Conservation (phyloP, 2,888 invertebrate genomes). For the Baccha elongata region DNA sequence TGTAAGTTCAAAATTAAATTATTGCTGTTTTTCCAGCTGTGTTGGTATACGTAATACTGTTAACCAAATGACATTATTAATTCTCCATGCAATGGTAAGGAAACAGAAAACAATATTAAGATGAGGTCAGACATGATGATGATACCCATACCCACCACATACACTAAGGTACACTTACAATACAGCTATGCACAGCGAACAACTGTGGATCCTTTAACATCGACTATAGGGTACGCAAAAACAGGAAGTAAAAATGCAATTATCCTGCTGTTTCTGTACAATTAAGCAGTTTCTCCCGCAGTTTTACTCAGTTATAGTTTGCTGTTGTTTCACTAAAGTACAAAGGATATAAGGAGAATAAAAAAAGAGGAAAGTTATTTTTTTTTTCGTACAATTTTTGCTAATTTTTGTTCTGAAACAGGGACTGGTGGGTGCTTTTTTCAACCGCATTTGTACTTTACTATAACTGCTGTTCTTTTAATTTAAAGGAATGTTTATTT, state of each 20-base stretch:
- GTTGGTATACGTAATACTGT: not conserved
- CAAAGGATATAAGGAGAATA: not conserved
- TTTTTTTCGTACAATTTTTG: constrained; percentile 17
- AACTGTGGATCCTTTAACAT: not conserved
- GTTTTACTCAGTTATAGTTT: constrained; percentile 42
- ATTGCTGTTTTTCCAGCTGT: not conserved
- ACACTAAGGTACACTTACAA: no score
- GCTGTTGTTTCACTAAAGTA: not conserved
- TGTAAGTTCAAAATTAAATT: no score
- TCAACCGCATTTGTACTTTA: not conserved
- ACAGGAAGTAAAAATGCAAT: constrained; percentile 55
- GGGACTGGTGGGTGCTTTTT: not conserved
- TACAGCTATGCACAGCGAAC: not conserved
- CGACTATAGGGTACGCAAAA: constrained; percentile 31
- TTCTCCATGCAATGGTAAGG: constrained; percentile 25
- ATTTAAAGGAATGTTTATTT: not conserved
- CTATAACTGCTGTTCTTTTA: not conserved
- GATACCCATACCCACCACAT: constrained; percentile 21
- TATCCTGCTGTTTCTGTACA: constrained; percentile 59
- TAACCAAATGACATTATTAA: constrained; percentile 23
- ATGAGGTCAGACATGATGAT: constrained; percentile 41
- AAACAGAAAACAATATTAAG: constrained; percentile 49
- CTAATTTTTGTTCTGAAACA: constrained; percentile 36
- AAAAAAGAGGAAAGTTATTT: constrained; percentile 1
- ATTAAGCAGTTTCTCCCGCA: constrained; percentile 61